A percentile compares a stretch with the other conserved stretches of the same genome.
Evolutionary conservation across 2,888 invertebrate species (phyloP).

Genomic region (Netelia fuscicornis): DNA sequence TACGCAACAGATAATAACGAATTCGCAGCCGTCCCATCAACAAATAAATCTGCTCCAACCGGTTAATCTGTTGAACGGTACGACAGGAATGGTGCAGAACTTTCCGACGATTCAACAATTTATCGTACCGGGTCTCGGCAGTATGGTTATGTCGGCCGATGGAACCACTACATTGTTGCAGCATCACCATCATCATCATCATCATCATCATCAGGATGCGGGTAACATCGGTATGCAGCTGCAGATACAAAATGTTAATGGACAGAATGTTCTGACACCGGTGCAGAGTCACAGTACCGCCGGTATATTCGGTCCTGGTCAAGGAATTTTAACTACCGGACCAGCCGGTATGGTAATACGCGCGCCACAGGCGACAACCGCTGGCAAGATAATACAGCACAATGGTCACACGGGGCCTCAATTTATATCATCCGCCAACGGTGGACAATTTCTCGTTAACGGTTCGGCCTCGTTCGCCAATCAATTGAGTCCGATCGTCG

Average conservation of each 20-base stretch:
- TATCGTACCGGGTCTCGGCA: conserved; percentile 92
- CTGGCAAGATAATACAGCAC: conserved; percentile 89
- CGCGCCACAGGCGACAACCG: conserved; percentile 89
- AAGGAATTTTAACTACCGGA: conserved; percentile 89
- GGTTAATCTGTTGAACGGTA: conserved; percentile 91
- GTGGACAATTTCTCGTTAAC: conserved; percentile 91
- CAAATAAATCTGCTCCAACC: conserved; percentile 93
- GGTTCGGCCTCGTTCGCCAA: conserved; percentile 89
- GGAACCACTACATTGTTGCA: conserved; percentile 90
- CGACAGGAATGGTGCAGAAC: conserved; percentile 90
- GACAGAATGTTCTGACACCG: conserved; percentile 91
- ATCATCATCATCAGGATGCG: conserved; percentile 87
- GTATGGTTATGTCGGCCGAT: conserved; percentile 94
- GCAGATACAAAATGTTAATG: conserved; percentile 93
- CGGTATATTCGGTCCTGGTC: conserved; percentile 88
- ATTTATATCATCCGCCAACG: conserved; percentile 90
- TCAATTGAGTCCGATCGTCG: conserved; percentile 92
- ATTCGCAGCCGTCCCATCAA: conserved; percentile 83
- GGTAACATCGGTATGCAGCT: conserved; percentile 89
- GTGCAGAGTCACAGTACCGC: conserved; percentile 87
- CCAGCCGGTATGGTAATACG: conserved; percentile 92
- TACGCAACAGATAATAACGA: conserved; percentile 89
- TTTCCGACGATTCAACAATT: conserved; percentile 93
- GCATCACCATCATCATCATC: neutral
- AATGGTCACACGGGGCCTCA: conserved; percentile 89